phyloP scores from a whole-genome alignment of 2,888 invertebrate genomes.

The Byasa hedistus region DNA sequence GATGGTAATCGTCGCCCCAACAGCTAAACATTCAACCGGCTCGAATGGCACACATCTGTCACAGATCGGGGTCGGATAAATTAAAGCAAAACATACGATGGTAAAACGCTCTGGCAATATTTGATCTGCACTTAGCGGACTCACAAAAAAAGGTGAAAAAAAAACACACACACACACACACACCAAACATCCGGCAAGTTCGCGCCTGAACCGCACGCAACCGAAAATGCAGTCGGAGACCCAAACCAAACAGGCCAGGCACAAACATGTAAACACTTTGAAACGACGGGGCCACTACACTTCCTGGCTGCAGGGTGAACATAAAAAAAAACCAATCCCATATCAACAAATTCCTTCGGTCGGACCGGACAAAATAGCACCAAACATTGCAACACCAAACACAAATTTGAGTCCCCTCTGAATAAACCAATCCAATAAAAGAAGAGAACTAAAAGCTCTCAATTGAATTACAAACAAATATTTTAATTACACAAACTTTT shows the following conservation, averaged over 20 bases:
- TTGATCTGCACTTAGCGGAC: conserved; percentile 61
- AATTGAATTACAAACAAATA: neutral
- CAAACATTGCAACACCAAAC: conserved; percentile 33
- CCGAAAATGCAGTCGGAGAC: conserved; percentile 63
- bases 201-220: conserved; percentile 61
- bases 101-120: conserved; percentile 46
- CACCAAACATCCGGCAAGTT: conserved; percentile 54
- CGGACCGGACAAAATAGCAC: conserved; percentile 32
- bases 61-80: conserved; percentile 26
- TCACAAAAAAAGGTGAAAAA: conserved; percentile 51
- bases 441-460: neutral
- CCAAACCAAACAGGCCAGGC: conserved; percentile 61
- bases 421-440: neutral
- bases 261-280: conserved; percentile 65
- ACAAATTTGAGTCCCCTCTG: conserved; percentile 30
- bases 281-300: conserved; percentile 44
- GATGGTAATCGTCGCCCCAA: conserved; percentile 4
- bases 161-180: conserved; percentile 11
- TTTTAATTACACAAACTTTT: neutral
- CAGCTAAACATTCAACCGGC: conserved; percentile 1
- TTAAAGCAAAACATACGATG: conserved; percentile 26
- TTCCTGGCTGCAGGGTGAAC: conserved; percentile 45
- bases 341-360: conserved; percentile 43
- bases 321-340: conserved; percentile 42
- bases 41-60: conserved; percentile 32